Evolutionary conservation across 2,888 invertebrate species (phyloP), one percentile per base, ranked within the genome.

Genomic region (Catotricha subobsoleta): DNA sequence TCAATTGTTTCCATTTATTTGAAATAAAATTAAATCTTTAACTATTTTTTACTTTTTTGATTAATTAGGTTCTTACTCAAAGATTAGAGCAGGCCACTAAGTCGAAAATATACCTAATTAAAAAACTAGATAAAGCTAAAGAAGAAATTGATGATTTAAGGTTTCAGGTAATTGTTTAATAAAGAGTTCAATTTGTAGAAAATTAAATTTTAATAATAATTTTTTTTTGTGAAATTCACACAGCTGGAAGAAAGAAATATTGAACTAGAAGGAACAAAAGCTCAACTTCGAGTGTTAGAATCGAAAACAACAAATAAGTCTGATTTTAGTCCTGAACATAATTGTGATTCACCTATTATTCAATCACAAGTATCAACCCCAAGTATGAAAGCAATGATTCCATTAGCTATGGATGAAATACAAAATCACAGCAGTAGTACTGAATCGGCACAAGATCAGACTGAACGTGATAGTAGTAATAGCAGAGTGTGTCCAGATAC

Each of bases 161-260:
- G 55, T 83, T 84, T 63, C 79, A 80, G 70, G 82, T 81, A 62
- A 57, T 62, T 50, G 5, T 15, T 19, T 23, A 19, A 34, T 8
- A 34, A 19, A 10, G 7, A 34, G 20, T 19, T 34, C 19, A 8
- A 3, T 12, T 19, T 19, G 4, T 19, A 9, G 18, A 34, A 10
- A 10, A 19, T 20, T 34, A 4, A 28, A 31, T 31, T 31, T 31
- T 10, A 10, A 13, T 29, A 12, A 9, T 29, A 20, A 20, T 25
- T 15, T 13, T 23, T 25, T 25, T 25, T 16, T 8, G 8, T 38
- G 8, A 20, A 19, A 13, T 31, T 25, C 13, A 13, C 20, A 2
- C 50, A 86, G 82, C 62, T 86, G 51, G 82, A 82, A 60, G 83
- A 86, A 59, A 76, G 78, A 56, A 80, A 74, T 53, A 82, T 84